phyloP scores from a whole-genome alignment of 2,888 invertebrate genomes.

The Digitonthophagus gazella region DNA sequence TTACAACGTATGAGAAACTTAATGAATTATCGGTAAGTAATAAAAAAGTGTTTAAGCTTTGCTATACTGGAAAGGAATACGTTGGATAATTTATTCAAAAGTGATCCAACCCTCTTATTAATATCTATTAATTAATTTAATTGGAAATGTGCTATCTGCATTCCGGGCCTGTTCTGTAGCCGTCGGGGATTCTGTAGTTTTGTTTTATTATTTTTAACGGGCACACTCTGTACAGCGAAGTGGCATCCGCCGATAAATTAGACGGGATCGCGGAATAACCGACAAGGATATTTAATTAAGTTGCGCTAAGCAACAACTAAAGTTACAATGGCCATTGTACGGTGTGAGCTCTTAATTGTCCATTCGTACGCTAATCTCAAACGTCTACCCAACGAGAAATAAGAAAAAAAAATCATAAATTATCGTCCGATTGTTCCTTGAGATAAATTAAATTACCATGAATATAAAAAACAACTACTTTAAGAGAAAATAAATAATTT shows the following conservation, averaged over 20 bases:
- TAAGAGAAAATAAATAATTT: too few relatives aligned
- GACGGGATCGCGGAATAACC: neutral
- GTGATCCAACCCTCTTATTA: neutral
- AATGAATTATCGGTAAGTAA: neutral
- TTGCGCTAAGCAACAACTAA: constrained; percentile 3
- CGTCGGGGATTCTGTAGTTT: neutral
- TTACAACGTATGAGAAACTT: neutral
- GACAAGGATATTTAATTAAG: constrained; percentile 8
- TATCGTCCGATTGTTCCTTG: constrained; percentile 13
- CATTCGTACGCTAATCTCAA: constrained; percentile 5
- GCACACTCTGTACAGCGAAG: neutral
- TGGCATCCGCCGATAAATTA: neutral
- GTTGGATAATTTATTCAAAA: neutral
- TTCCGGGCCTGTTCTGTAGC: neutral
- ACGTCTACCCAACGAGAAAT: neutral
- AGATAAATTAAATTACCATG: too few relatives aligned
- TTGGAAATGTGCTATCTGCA: constrained; percentile 2
- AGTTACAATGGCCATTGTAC: constrained; percentile 3
- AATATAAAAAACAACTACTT: too few relatives aligned
- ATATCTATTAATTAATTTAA: constrained; percentile 14
- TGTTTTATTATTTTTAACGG: neutral
- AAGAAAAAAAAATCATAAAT: constrained; percentile 5
- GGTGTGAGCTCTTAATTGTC: constrained; percentile 16
- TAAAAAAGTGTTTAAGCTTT: neutral
- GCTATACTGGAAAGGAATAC: neutral